Conservation (phyloP, 2,113 vertebrate genomes). For the Upupa epops region DNA sequence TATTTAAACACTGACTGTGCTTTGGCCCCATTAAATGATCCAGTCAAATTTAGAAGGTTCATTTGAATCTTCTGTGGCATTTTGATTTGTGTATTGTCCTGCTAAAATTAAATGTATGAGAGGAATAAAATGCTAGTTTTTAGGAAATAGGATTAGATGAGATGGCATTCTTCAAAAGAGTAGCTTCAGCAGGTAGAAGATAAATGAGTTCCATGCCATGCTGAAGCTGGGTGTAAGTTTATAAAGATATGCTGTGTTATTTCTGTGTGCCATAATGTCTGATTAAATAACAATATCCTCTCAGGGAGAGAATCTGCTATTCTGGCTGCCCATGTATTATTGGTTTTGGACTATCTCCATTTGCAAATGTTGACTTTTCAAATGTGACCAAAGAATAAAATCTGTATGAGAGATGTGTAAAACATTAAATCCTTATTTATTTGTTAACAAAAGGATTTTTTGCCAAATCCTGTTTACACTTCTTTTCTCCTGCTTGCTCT, state of each 20-base stretch:
- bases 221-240: constrained; percentile 45
- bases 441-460: constrained; percentile 51
- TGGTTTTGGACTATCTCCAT: constrained; percentile 69
- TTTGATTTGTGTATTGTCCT: neutral
- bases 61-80: constrained; percentile 9
- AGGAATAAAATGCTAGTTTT: neutral
- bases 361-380: constrained; percentile 74
- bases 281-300: constrained; percentile 67
- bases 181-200: neutral
- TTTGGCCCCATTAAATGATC: constrained; percentile 5
- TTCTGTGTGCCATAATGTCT: constrained; percentile 47
- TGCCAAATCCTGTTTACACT: constrained; percentile 53
- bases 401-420: constrained; percentile 56
- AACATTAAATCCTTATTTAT: constrained; percentile 74
- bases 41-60: constrained; percentile 36
- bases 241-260: constrained; percentile 35
- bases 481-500: constrained; percentile 15
- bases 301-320: constrained; percentile 47
- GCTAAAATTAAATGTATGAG: constrained; percentile 12
- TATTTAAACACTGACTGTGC: neutral
- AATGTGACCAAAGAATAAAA: constrained; percentile 64
- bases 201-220: neutral
- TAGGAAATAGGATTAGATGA: constrained; percentile 20
- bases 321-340: constrained; percentile 49
- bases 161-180: neutral